These are phyloP conservation scores for Ypsolopha scabrella DNA, from an alignment of 2,888 invertebrate species.

Conservation along the genomic window DNA sequence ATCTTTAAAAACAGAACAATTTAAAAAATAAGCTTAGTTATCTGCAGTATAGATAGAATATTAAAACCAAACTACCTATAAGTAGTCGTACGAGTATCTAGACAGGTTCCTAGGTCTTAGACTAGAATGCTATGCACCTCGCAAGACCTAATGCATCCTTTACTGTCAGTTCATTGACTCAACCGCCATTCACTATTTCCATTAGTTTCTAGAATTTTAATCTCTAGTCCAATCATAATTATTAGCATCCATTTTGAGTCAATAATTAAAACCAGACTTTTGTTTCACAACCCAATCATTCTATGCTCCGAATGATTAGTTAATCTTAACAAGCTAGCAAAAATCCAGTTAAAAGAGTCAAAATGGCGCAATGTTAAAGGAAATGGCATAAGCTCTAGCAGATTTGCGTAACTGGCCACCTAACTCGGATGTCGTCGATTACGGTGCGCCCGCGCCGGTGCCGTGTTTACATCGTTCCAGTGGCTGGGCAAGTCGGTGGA, in stretches of 20 bases:
- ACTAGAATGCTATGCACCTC: slow-evolving; percentile 2
- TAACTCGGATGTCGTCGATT: slow-evolving; percentile 56
- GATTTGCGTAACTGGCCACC: slow-evolving; percentile 31
- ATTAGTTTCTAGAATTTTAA: no score
- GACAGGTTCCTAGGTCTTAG: background rate
- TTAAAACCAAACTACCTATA: no score
- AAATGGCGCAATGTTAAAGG: slow-evolving; percentile 38
- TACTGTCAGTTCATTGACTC: no score
- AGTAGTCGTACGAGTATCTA: no score
- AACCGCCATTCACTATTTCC: no score
- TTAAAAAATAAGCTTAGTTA: no score
- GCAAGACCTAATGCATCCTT: no score
- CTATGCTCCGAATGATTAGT: background rate
- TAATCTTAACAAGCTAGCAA: slow-evolving; percentile 19
- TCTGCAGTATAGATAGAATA: no score
- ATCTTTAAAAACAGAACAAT: no score
- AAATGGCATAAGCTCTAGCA: slow-evolving; percentile 12
- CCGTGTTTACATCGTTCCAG: background rate
- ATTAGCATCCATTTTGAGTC: slow-evolving; percentile 30
- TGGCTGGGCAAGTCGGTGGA: background rate
- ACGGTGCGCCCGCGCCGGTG: slow-evolving; percentile 11
- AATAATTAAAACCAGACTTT: slow-evolving; percentile 17
- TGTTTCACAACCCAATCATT: background rate
- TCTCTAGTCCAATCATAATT: slow-evolving; percentile 1
- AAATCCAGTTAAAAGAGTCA: slow-evolving; percentile 23